phyloP scores from a whole-genome alignment of 2,113 vertebrate genomes.

The Xenopus tropicalis region DNA sequence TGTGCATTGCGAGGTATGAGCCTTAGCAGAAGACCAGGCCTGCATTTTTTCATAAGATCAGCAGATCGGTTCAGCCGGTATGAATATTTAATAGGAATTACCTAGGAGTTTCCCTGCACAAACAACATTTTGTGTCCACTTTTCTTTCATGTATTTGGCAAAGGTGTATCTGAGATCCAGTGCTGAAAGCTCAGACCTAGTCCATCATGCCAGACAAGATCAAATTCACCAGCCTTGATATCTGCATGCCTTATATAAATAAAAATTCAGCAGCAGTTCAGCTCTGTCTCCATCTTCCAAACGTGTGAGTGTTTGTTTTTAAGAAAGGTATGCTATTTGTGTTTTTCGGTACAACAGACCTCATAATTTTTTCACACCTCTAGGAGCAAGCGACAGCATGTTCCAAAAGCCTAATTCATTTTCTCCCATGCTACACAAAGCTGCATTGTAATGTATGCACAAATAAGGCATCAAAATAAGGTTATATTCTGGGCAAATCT shows the following conservation, averaged over 20 bases:
- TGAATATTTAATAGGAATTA: too few relatives aligned
- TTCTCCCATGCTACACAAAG: constrained; percentile 42
- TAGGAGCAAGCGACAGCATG: constrained; percentile 65
- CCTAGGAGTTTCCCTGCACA: too few relatives aligned
- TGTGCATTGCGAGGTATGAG: too few relatives aligned
- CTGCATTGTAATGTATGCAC: constrained; percentile 48
- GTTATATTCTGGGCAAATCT: constrained; percentile 41
- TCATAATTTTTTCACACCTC: constrained; percentile 69
- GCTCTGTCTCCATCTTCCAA: constrained; percentile 49
- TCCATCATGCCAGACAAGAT: background rate
- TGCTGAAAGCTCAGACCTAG: background rate
- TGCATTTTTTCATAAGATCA: too few relatives aligned
- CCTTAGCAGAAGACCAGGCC: too few relatives aligned
- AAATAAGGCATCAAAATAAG: constrained; percentile 46
- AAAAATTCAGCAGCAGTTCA: constrained; percentile 44
- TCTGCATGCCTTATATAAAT: constrained; percentile 46
- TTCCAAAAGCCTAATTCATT: constrained; percentile 51
- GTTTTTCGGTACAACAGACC: constrained; percentile 57
- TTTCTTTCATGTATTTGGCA: background rate
- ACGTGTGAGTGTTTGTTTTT: constrained; percentile 54
- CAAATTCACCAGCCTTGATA: constrained; percentile 30
- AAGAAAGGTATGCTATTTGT: constrained; percentile 50
- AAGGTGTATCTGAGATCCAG: background rate
- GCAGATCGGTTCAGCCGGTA: too few relatives aligned
- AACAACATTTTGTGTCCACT: too few relatives aligned